phyloP scores from a whole-genome alignment of 2,888 invertebrate species.

The Branchipolynoe longqiensis region DNA sequence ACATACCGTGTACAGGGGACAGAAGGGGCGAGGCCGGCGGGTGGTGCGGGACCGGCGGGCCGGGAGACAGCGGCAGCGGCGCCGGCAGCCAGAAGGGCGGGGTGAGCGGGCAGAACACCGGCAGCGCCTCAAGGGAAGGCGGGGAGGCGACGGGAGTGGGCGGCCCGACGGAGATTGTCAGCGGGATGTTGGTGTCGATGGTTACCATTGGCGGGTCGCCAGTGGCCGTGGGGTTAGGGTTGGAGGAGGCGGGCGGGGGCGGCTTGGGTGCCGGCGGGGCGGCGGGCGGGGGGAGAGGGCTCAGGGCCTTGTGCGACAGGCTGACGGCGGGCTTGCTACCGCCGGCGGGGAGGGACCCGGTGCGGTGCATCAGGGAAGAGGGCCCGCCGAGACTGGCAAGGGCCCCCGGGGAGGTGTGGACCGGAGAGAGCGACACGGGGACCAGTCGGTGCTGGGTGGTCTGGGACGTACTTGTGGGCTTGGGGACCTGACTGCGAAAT shows the following conservation, averaged over 20 bases:
- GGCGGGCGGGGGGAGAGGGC: not conserved
- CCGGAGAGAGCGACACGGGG: not conserved
- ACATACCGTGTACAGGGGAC: slow-evolving; percentile 69
- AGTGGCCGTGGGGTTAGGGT: not conserved
- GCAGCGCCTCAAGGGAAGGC: not conserved
- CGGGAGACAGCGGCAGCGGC: slow-evolving; percentile 62
- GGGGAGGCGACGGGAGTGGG: not conserved
- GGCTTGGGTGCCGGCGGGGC: slow-evolving; percentile 22
- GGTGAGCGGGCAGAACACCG: not conserved
- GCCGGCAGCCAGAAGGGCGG: not conserved
- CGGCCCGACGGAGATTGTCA: not conserved
- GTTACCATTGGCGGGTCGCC: not conserved
- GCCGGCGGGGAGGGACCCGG: slow-evolving; percentile 24
- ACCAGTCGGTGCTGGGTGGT: not conserved
- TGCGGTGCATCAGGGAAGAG: slow-evolving; percentile 4
- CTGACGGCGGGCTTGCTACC: slow-evolving; percentile 17
- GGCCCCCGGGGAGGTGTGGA: not conserved
- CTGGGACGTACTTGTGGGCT: not conserved
- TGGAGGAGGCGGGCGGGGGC: not conserved
- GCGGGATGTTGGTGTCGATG: not conserved
- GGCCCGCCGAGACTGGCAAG: too few relatives aligned
- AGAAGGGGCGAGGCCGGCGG: not conserved
- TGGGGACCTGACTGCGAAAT: slow-evolving; percentile 17
- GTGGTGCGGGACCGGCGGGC: slow-evolving; percentile 66
- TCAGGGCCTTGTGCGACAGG: too few relatives aligned